phyloP scores from a whole-genome alignment of 2,113 vertebrate species.

The Silurus asotus region DNA sequence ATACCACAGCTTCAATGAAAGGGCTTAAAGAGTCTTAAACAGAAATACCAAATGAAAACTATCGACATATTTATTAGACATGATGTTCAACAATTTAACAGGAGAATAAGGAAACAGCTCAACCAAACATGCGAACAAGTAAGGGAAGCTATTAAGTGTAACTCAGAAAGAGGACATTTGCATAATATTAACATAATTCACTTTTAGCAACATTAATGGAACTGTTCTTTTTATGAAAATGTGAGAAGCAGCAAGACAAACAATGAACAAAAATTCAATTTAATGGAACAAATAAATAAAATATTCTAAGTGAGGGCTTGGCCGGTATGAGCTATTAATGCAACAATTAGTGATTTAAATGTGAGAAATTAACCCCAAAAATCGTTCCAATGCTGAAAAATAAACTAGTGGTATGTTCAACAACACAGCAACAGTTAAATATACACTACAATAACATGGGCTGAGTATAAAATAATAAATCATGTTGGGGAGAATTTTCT shows the following conservation, averaged over 20 bases:
- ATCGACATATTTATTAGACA: slow-evolving; percentile 57
- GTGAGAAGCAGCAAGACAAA: slow-evolving; percentile 40
- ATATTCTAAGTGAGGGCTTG: slow-evolving; percentile 10
- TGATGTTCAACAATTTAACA: slow-evolving; percentile 51
- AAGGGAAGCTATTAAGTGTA: slow-evolving; percentile 9
- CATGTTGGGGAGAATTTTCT: neutral
- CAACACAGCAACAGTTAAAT: neutral
- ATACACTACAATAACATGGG: neutral
- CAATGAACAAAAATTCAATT: slow-evolving; percentile 28
- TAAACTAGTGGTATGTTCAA: neutral
- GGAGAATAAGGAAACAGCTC: slow-evolving; percentile 24
- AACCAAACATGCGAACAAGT: slow-evolving; percentile 20
- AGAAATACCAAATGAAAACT: slow-evolving; percentile 37
- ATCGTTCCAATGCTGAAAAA: slow-evolving; percentile 17
- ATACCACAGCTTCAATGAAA: slow-evolving; percentile 17
- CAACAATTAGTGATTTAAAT: neutral
- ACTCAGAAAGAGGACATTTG: neutral
- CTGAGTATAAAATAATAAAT: neutral
- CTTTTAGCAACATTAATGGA: slow-evolving; percentile 22
- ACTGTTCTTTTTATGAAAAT: slow-evolving; percentile 5
- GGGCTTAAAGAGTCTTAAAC: neutral
- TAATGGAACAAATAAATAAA: slow-evolving; percentile 28
- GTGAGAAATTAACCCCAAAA: neutral
- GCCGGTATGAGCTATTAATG: slow-evolving; percentile 17
- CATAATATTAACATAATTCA: slow-evolving; percentile 2